Percentiles rank a stretch among this genome's conserved stretches.
Evolutionary conservation across 2,113 vertebrate genomes (phyloP).

Genomic region (Nycticryphes semicollaris): DNA sequence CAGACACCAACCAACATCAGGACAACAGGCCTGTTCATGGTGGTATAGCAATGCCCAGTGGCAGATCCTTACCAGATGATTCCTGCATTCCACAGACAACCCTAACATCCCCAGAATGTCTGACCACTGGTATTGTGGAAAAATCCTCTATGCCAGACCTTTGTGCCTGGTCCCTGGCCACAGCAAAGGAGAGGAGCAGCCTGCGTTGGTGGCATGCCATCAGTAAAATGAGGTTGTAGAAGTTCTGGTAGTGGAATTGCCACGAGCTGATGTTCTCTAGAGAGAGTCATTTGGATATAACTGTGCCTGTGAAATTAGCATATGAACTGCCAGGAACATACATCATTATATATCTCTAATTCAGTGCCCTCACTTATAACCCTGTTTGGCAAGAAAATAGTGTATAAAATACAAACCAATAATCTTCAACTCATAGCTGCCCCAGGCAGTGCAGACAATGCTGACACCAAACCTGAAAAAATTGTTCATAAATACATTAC

Average conservation of each 20-base stretch:
- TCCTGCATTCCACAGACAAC: background rate
- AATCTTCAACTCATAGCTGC: background rate
- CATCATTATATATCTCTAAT: background rate
- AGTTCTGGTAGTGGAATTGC: background rate
- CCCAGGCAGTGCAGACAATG: background rate
- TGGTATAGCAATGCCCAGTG: fast-evolving
- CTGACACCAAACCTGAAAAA: background rate
- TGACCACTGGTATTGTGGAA: background rate
- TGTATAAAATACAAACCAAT: background rate
- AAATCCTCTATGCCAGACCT: background rate
- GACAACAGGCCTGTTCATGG: background rate
- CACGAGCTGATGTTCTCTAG: background rate
- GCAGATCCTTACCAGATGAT: background rate
- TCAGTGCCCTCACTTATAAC: background rate
- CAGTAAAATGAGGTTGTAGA: background rate
- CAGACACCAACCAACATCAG: background rate
- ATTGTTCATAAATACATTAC: background rate
- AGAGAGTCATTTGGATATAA: background rate
- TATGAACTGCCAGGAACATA: background rate
- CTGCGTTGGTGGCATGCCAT: background rate
- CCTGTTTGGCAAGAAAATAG: background rate
- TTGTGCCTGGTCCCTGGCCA: background rate
- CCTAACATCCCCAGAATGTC: fast-evolving
- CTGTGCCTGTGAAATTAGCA: background rate
- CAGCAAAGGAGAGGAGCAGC: background rate